Evolutionary conservation across 2,797 vertebrate genomes (phyloP).

Genomic region (Lepilemur ruficaudatus): DNA sequence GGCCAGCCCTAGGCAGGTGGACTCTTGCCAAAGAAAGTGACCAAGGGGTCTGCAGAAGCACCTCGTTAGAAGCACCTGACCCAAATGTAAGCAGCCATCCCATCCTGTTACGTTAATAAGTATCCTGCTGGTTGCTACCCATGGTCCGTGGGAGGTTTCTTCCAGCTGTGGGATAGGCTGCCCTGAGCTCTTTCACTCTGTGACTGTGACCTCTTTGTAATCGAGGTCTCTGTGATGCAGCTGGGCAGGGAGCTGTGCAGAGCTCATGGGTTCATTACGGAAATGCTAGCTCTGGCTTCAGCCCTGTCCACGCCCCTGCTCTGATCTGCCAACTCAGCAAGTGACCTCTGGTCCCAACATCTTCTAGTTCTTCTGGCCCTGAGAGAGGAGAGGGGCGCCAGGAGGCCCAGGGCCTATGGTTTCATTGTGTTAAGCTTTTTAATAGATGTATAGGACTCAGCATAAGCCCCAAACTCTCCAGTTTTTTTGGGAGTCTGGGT

Average conservation of each 20-base stretch:
- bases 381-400: not conserved
- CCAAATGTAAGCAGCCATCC: not conserved
- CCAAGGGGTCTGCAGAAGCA: not conserved
- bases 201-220: not conserved
- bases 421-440: not conserved
- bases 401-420: not conserved
- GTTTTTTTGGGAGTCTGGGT: not conserved
- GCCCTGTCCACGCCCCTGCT: not conserved
- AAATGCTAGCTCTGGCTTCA: not conserved
- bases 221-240: not conserved
- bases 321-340: not conserved
- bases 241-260: not conserved
- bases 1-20: not conserved
- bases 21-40: not conserved
- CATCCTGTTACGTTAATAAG: accelerated
- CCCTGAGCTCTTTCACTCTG: not conserved
- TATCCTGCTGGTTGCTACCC: not conserved
- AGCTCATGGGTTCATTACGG: not conserved
- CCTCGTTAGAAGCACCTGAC: not conserved
- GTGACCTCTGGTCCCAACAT: not conserved
- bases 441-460: not conserved
- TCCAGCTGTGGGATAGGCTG: not conserved
- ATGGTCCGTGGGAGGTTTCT: not conserved
- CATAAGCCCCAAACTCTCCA: not conserved
- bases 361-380: not conserved